A percentile compares a stretch with the other conserved stretches of the same genome.
These are phyloP conservation scores for Ataeniobius toweri DNA, from an alignment of 2,797 vertebrate species.

Conservation along the genomic window DNA sequence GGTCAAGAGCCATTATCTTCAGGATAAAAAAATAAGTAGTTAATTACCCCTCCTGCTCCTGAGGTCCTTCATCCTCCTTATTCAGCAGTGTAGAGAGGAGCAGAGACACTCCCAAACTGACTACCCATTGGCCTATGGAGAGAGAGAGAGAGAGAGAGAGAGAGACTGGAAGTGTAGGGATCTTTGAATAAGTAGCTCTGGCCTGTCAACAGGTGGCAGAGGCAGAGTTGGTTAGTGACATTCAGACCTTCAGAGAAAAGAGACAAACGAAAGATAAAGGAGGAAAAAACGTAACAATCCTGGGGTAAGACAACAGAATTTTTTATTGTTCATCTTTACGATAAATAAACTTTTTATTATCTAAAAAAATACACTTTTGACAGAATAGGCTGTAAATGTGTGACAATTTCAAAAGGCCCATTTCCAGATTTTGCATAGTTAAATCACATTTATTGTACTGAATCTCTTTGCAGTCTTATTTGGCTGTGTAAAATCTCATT, in stretches of 20 bases:
- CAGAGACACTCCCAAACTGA: slow-evolving; percentile 75
- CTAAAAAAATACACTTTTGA: not conserved
- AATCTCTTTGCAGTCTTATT: not conserved
- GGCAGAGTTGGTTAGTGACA: slow-evolving; percentile 42
- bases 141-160: slow-evolving; percentile 46
- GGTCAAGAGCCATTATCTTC: slow-evolving; percentile 45
- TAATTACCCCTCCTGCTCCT: slow-evolving; percentile 61
- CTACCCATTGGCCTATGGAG: slow-evolving; percentile 76
- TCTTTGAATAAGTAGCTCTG: slow-evolving; percentile 52
- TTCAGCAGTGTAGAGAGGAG: slow-evolving; percentile 54
- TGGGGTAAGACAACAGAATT: slow-evolving; percentile 62
- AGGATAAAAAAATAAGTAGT: slow-evolving; percentile 14
- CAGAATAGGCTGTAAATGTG: not conserved
- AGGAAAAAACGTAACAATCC: slow-evolving; percentile 43
- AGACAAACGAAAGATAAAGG: slow-evolving; percentile 36
- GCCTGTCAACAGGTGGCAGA: slow-evolving; percentile 79
- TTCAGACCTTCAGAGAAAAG: slow-evolving; percentile 42
- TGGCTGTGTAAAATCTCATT: not conserved
- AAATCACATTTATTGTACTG: not conserved
- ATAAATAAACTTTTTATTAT: not conserved
- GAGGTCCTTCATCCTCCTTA: slow-evolving; percentile 44
- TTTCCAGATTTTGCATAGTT: not conserved
- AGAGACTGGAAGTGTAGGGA: slow-evolving; percentile 33
- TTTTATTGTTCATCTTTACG: not conserved
- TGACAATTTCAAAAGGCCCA: not conserved